phyloP scores from a whole-genome alignment of 2,113 vertebrate species.

The Pachycephala philippinensis region DNA sequence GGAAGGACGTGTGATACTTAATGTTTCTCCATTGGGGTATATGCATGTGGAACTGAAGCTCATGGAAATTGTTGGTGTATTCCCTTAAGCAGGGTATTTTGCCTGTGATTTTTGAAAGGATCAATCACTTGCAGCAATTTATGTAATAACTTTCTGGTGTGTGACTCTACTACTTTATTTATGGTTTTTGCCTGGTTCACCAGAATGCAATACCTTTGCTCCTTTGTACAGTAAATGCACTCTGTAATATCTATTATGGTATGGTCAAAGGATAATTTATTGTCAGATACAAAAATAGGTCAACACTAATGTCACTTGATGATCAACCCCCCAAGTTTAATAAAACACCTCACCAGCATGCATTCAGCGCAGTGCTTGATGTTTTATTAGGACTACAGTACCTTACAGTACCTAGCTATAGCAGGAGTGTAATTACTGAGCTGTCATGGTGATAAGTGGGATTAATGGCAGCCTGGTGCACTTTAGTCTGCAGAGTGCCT shows the following conservation, averaged over 20 bases:
- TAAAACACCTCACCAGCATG: slow-evolving; percentile 80
- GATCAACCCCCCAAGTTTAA: slow-evolving; percentile 85
- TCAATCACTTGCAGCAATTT: slow-evolving; percentile 76
- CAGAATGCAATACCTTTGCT: slow-evolving; percentile 59
- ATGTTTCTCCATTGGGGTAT: background rate
- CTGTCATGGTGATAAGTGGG: slow-evolving; percentile 93
- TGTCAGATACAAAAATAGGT: slow-evolving; percentile 89
- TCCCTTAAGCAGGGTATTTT: slow-evolving; percentile 52
- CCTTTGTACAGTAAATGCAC: slow-evolving; percentile 70
- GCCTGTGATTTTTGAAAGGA: slow-evolving; percentile 65
- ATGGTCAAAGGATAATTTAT: slow-evolving; percentile 87
- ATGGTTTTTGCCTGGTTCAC: slow-evolving; percentile 56
- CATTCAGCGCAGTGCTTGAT: slow-evolving; percentile 71
- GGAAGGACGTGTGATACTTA: background rate
- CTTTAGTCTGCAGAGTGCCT: slow-evolving; percentile 82
- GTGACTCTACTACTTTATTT: slow-evolving; percentile 68
- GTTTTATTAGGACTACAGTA: slow-evolving; percentile 80
- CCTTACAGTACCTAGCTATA: slow-evolving; percentile 79
- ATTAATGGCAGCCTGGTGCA: slow-evolving; percentile 90
- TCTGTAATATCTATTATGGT: slow-evolving; percentile 80
- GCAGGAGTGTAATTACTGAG: slow-evolving; percentile 86
- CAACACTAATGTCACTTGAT: slow-evolving; percentile 86
- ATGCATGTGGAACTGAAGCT: slow-evolving; percentile 33
- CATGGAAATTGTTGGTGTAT: slow-evolving; percentile 42
- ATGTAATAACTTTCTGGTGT: slow-evolving; percentile 66